Percentiles rank a stretch among this genome's conserved stretches.
These are phyloP conservation scores for Callyntrura sp. DNA, from an alignment of 2,888 invertebrate genomes.

Conservation along the genomic window DNA sequence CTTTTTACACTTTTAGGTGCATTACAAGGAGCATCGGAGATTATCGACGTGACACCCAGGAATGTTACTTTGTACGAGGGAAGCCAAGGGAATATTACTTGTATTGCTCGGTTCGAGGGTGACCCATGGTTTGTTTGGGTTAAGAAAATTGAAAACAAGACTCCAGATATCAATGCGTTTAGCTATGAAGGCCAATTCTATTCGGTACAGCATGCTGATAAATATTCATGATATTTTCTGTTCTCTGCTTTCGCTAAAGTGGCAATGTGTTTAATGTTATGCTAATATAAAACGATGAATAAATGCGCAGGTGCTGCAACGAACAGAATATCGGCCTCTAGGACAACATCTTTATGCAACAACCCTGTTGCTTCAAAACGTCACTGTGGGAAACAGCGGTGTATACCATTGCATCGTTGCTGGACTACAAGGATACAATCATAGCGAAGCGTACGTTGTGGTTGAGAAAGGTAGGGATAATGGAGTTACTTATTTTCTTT, in stretches of 20 bases:
- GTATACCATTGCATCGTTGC: constrained; percentile 81
- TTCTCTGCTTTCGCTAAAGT: too few species aligned
- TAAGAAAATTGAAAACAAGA: constrained; percentile 78
- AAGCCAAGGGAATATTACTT: constrained; percentile 81
- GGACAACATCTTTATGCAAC: constrained; percentile 80
- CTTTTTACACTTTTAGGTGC: constrained; percentile 44
- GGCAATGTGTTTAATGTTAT: too few species aligned
- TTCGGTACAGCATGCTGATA: constrained; percentile 78
- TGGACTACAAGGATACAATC: constrained; percentile 80
- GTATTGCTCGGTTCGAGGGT: constrained; percentile 80
- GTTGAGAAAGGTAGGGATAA: constrained; percentile 74
- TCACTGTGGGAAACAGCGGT: constrained; percentile 78
- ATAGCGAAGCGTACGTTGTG: constrained; percentile 79
- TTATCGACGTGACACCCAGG: constrained; percentile 81
- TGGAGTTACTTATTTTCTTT: neutral
- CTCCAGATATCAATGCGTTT: constrained; percentile 70
- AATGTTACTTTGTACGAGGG: constrained; percentile 82
- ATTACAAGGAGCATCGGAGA: constrained; percentile 80
- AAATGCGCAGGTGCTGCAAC: constrained; percentile 76
- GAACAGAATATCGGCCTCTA: constrained; percentile 74
- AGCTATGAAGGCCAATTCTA: constrained; percentile 78
- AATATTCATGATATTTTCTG: neutral
- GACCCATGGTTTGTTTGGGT: constrained; percentile 81
- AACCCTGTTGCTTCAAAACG: constrained; percentile 80
- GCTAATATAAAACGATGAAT: neutral